phyloP scores from a whole-genome alignment of 2,113 vertebrate species.

The Phalacrocorax carbo region DNA sequence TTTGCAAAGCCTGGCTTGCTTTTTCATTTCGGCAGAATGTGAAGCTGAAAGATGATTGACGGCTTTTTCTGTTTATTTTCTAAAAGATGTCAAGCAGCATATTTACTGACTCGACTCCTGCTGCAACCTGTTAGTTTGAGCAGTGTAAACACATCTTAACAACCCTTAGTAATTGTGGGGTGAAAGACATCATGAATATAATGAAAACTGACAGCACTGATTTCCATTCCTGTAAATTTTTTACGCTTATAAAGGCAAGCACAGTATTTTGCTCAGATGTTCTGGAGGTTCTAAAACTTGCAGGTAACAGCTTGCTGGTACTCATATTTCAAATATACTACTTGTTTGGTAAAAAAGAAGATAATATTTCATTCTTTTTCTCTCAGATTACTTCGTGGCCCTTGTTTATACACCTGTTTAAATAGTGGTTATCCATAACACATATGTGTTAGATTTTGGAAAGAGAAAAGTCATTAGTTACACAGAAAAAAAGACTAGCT shows the following conservation, averaged over 20 bases:
- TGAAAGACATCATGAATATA: slow-evolving; percentile 39
- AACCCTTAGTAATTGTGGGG: slow-evolving; percentile 56
- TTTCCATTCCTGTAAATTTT: slow-evolving; percentile 34
- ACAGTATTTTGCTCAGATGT: neutral
- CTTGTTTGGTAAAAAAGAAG: neutral
- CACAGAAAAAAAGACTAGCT: neutral
- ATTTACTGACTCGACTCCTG: slow-evolving; percentile 51
- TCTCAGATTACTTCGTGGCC: neutral
- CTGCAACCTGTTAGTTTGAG: slow-evolving; percentile 67
- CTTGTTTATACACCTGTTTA: neutral
- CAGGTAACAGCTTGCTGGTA: neutral
- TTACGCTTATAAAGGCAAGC: neutral
- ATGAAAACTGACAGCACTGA: slow-evolving; percentile 66
- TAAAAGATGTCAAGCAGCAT: slow-evolving; percentile 70
- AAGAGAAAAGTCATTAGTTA: neutral
- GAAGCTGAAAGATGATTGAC: slow-evolving; percentile 54
- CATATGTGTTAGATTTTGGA: neutral
- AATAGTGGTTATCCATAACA: neutral
- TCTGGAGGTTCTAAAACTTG: neutral
- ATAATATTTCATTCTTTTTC: neutral
- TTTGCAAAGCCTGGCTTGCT: slow-evolving; percentile 26
- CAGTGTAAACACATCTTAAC: slow-evolving; percentile 57
- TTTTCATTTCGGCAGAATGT: slow-evolving; percentile 15
- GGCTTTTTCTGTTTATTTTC: slow-evolving; percentile 72
- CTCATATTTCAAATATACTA: neutral